phyloP scores from a whole-genome alignment of 2,797 vertebrate species.

The Brachymystax lenok region DNA sequence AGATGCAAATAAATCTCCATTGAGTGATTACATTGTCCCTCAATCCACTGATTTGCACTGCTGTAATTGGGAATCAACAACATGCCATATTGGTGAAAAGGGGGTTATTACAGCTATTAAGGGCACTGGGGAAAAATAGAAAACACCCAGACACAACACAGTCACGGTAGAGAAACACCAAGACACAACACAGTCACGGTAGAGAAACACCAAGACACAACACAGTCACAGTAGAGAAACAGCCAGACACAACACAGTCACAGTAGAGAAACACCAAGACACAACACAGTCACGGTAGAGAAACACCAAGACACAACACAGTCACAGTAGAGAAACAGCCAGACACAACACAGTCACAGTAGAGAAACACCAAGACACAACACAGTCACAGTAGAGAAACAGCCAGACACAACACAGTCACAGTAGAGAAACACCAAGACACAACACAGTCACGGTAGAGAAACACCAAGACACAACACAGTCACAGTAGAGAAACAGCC shows the following conservation, averaged over 20 bases:
- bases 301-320: not conserved
- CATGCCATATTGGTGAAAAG: conserved; percentile 7
- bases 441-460: not conserved
- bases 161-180: not conserved
- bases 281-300: not conserved
- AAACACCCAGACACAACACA: not conserved
- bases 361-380: not conserved
- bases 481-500: too few relatives aligned
- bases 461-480: not conserved
- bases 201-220: not conserved
- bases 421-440: not conserved
- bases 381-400: too few relatives aligned
- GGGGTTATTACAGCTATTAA: conserved; percentile 14
- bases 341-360: not conserved
- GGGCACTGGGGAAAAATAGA: not conserved
- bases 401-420: not conserved
- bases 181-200: not conserved
- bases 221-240: not conserved
- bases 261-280: not conserved
- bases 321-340: not conserved
- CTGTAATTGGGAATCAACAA: conserved; percentile 74
- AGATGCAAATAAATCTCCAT: conserved; percentile 84
- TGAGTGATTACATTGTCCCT: conserved; percentile 81
- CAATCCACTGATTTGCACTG: conserved; percentile 79
- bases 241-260: not conserved